A percentile compares a stretch with the other conserved stretches of the same genome.
phyloP scores from a whole-genome alignment of 2,888 invertebrate genomes.

The Metacarcinus magister region DNA sequence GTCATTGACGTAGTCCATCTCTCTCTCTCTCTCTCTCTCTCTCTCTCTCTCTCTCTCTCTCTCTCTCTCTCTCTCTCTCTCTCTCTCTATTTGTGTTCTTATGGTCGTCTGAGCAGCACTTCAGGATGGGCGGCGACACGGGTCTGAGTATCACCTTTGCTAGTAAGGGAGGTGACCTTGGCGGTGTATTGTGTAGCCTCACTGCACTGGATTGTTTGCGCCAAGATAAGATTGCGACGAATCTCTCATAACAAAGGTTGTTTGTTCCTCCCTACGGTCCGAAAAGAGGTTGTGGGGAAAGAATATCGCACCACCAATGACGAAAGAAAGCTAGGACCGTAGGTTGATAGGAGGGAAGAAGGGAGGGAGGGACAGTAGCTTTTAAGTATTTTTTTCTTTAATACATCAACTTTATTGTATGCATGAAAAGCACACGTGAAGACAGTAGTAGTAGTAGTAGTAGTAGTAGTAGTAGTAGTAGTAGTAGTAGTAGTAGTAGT shows the following conservation, averaged over 20 bases:
- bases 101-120: too few relatives aligned
- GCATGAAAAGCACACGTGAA: too few relatives aligned
- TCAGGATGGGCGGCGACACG: neutral
- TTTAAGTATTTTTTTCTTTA: neutral
- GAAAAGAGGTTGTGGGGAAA: neutral
- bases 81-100: neutral
- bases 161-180: slow-evolving; percentile 14
- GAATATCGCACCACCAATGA: neutral
- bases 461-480: neutral
- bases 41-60: slow-evolving; percentile 26
- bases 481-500: slow-evolving; percentile 10
- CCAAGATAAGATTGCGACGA: slow-evolving; percentile 33
- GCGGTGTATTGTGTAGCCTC: neutral
- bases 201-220: neutral
- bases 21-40: slow-evolving; percentile 26
- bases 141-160: neutral
- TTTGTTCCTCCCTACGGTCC: neutral
- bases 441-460: neutral
- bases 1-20: neutral
- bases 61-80: slow-evolving; percentile 26
- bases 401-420: too few relatives aligned
- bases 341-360: neutral
- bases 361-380: too few relatives aligned
- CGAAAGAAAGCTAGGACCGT: neutral
- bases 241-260: slow-evolving; percentile 8